Evolutionary conservation across 2,113 vertebrate species (phyloP), one percentile per base, ranked within the genome.

Genomic region (Thalassoma bifasciatum): DNA sequence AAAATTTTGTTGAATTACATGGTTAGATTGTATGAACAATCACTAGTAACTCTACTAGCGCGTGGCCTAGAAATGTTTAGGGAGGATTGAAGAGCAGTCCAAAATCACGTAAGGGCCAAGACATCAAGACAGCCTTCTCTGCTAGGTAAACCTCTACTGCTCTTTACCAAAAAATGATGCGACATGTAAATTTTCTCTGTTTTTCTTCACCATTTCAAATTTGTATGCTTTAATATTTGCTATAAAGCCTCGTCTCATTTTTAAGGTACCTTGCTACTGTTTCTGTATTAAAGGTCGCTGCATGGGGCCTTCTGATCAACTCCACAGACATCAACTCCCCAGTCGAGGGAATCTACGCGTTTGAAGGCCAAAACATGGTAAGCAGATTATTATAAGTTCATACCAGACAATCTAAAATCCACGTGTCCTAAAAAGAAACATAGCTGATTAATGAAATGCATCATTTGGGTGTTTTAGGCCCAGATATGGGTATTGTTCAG

Each of bases 241-340:
- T 11, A 6, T 19, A 47, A 38, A 63, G 44, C 17, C 14, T 19
- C 8, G 49, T 19, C n/a, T 2, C 10, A 19, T 46, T 38, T 30
- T 4, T 51, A 12, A 51, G 5, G 8, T n/a, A 14, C 7, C 7
- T 19, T n/a, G 46, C 21, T 34, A 47, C 36, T 53, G 12, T 57
- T 10, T 5, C 23, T 22, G n/a, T 1, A 42, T 54, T 30, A 24
- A 46, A 64, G n/a, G 42, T 80, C 66, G 66, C 17, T 6, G n/a
- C n/a, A n/a, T n/a, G n/a, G 1, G 47, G 62, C 62, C 54, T 74
- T 12, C 51, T 30, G 46, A 17, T 62, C 38, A 42, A 17, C 37
- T 38, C 14, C 16, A 46, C 44, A 46, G 44, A 17, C 16, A 46
- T 12, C 40, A 11, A 23, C 19, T 53, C n/a, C 10, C 44, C 24